A percentile compares a stretch with the other conserved stretches of the same genome.
phyloP scores from a whole-genome alignment of 2,888 invertebrate genomes.

The Tanytarsus gracilentus region DNA sequence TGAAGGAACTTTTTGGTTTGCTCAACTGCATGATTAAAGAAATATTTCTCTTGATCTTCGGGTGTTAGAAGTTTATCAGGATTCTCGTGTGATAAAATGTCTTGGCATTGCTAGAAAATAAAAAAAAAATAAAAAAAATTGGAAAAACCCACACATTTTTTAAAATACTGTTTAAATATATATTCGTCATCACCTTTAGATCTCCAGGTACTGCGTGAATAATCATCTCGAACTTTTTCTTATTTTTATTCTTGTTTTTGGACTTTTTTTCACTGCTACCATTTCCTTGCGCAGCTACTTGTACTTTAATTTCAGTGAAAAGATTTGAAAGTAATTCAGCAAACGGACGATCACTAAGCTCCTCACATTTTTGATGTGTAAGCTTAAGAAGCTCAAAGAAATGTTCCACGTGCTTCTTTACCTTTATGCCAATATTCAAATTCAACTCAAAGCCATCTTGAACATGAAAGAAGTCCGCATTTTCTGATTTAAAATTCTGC shows the following conservation, averaged over 20 bases:
- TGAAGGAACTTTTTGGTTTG: background rate
- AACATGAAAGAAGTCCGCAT: background rate
- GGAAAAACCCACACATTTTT: background rate
- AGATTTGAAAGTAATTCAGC: background rate
- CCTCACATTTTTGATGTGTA: background rate
- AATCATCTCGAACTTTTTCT: slow-evolving; percentile 14
- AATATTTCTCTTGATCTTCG: background rate
- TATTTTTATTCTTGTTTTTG: background rate
- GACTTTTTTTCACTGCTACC: too few relatives aligned
- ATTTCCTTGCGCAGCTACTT: background rate
- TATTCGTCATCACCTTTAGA: background rate
- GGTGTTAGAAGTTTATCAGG: background rate
- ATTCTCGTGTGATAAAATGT: background rate
- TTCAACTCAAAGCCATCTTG: slow-evolving; percentile 19
- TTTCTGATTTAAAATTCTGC: background rate
- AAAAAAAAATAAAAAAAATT: background rate
- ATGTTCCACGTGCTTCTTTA: background rate
- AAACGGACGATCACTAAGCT: background rate
- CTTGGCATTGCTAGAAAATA: slow-evolving; percentile 11
- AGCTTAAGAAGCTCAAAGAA: background rate
- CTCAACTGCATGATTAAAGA: background rate
- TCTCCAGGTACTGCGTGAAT: background rate
- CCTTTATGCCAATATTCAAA: background rate
- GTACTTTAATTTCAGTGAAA: background rate
- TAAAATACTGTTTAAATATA: background rate